phyloP scores from a whole-genome alignment of 2,888 invertebrate genomes.

The Chirona hameri region DNA sequence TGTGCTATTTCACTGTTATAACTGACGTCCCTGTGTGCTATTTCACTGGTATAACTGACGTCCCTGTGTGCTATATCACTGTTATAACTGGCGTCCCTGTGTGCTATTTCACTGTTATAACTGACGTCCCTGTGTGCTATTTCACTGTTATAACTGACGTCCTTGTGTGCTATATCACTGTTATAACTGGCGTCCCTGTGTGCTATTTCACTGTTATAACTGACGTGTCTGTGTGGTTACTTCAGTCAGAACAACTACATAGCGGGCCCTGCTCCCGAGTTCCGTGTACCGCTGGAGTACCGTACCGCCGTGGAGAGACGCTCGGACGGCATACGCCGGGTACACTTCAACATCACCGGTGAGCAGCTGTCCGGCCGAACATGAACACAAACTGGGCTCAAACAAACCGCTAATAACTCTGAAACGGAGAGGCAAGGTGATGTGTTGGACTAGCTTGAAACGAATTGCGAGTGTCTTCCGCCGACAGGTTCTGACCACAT shows the following conservation, averaged over 20 bases:
- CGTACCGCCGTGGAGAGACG: not conserved
- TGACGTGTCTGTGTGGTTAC: not conserved
- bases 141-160: not conserved
- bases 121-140: not conserved
- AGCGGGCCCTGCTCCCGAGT: conserved; percentile 44
- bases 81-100: no score
- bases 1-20: no score
- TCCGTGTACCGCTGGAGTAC: conserved; percentile 49
- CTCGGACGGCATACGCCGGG: not conserved
- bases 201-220: no score
- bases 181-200: not conserved
- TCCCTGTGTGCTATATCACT: no score
- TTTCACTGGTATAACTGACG: no score
- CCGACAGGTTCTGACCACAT: no score
- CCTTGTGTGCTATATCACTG: not conserved
- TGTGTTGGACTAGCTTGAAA: no score
- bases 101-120: not conserved
- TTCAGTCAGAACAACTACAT: not conserved
- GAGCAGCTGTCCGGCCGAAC: not conserved
- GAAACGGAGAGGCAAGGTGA: no score
- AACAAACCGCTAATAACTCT: no score
- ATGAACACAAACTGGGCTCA: not conserved
- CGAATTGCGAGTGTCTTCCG: no score
- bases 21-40: no score
- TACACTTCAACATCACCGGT: conserved; percentile 28